These are phyloP conservation scores for Athene cunicularia DNA, from an alignment of 2,113 vertebrate species.

Conservation along the genomic window DNA sequence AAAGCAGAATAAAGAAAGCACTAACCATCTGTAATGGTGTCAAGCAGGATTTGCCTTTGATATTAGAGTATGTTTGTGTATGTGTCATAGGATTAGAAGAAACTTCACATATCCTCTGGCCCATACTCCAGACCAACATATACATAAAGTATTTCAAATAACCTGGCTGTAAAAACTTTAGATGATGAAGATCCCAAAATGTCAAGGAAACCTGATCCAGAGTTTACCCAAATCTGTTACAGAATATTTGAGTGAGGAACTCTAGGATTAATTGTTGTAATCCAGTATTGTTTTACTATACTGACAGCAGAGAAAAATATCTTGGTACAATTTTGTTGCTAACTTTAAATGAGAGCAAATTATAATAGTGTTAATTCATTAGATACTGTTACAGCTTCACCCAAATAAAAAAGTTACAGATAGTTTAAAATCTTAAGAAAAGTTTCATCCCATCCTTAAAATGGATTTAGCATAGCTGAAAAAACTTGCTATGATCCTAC, in stretches of 20 bases:
- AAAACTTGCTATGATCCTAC: not conserved
- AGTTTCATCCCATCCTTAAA: not conserved
- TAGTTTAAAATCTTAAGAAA: not conserved
- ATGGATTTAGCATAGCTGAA: not conserved
- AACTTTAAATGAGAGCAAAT: not conserved
- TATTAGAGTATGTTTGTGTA: not conserved
- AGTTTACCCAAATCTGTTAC: accelerated
- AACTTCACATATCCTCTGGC: not conserved
- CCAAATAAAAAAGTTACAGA: not conserved
- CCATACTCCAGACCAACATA: not conserved
- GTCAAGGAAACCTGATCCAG: not conserved
- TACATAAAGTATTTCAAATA: not conserved
- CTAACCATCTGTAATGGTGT: not conserved
- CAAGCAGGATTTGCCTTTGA: not conserved
- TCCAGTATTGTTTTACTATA: not conserved
- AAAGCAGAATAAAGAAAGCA: not conserved
- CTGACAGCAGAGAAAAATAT: not conserved
- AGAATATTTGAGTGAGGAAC: not conserved
- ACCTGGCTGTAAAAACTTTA: not conserved
- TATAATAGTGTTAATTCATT: not conserved
- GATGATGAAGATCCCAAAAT: not conserved
- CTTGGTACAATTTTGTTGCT: not conserved
- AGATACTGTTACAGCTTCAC: not conserved
- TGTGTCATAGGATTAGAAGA: not conserved
- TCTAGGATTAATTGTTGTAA: not conserved